Base-by-base conservation (phyloP, 2,797 vertebrate genomes). In the Pangasius sanitwongsei region DNA sequence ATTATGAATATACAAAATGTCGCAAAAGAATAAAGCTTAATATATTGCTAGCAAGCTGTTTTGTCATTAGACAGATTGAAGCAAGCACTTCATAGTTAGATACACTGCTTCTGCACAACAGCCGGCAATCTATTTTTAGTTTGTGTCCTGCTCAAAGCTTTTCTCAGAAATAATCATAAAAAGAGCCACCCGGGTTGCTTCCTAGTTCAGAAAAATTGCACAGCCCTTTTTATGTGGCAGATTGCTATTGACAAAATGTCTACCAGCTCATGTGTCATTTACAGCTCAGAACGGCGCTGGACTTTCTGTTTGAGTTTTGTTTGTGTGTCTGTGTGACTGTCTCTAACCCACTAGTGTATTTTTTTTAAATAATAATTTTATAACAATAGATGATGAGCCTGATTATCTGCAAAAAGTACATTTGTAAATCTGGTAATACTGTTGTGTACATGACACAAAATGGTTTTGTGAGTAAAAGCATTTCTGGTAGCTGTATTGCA, bases 211-310 rank as follows among this genome's bases (percentile, higher is more conserved):
- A 84, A 82, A 89, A 81, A 89, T 89, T 86, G 67, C 85, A 41
- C 77, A 82, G 80, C 0, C 87, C 90, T 92, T 93, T 87, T 87
- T 88, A 88, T 90, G 65, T 87, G 84, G 53, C 87, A 89, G 90
- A 92, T 93, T 92, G 67, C 31, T 83, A 90, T 92, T 92, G 90
- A 93, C 88, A 80, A 91, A 90, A 89, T 88, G 91, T 91, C 90
- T 80, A 65, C 53, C 37, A 20, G 89, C 89, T 84, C 53, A 86
- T 92, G 82, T 70, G 91, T 93, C 91, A 87, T 87, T 80, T 65
- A 61, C 72, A 89, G 89, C n/a, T 86, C 61, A 15, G 70, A 89
- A 85, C 57, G 55, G 12, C 87, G 69, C 85, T 75, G 41, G 59
- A 85, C 85, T 87, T 57, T 84, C 6, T 67, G 28, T 75, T 83